These are phyloP conservation scores for Syrmaticus mikado DNA, from an alignment of 2,113 vertebrate species.

Conservation along the genomic window DNA sequence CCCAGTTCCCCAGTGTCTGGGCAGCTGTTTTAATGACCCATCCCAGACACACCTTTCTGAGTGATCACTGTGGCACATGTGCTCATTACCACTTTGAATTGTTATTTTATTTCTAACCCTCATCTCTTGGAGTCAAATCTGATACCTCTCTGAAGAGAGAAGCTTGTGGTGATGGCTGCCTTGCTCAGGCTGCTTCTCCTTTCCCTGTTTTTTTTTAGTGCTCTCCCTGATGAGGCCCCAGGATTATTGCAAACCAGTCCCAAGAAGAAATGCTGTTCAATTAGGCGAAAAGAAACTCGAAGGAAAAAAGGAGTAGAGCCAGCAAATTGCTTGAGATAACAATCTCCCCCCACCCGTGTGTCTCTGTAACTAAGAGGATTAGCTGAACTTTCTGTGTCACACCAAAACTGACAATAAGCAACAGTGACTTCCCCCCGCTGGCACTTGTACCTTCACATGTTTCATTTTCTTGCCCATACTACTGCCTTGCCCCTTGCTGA, in stretches of 20 bases:
- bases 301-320: conserved; percentile 71
- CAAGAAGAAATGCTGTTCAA: conserved; percentile 75
- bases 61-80: not conserved
- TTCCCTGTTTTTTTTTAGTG: conserved; percentile 52
- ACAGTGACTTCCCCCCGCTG: conserved; percentile 70
- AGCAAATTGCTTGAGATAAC: conserved; percentile 76
- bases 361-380: conserved; percentile 80
- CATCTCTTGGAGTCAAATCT: not conserved
- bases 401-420: conserved; percentile 78
- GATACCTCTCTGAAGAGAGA: not conserved
- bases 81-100: not conserved
- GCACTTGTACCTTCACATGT: conserved; percentile 73
- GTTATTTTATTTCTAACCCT: not conserved
- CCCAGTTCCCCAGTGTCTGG: not conserved
- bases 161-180: not conserved
- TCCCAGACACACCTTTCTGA: not conserved
- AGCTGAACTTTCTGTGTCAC: conserved; percentile 76
- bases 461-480: conserved; percentile 72
- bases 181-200: not conserved
- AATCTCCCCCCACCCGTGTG: conserved; percentile 68
- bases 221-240: conserved; percentile 73
- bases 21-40: not conserved
- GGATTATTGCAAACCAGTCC: conserved; percentile 73
- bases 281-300: conserved; percentile 77
- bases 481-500: conserved; percentile 69